Conservation (phyloP, 2,797 vertebrate genomes). For the Pangasius macronema region DNA sequence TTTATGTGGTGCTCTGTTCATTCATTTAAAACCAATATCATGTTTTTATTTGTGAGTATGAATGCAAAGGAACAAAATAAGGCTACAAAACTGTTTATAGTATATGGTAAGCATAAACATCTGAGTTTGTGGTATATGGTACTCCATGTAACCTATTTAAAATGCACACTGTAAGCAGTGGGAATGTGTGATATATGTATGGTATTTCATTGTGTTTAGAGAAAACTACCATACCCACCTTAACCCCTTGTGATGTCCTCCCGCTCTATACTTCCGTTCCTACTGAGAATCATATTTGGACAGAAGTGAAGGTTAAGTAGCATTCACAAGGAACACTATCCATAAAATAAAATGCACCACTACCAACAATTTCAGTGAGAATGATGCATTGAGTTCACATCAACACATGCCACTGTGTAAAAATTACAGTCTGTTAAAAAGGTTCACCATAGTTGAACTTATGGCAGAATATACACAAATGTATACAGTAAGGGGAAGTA, state of each 20-base stretch:
- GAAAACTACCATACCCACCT: conserved; percentile 55
- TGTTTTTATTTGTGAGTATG: conserved; percentile 61
- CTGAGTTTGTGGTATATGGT: conserved; percentile 79
- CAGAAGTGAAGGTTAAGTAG: background rate
- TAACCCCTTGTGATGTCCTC: conserved; percentile 67
- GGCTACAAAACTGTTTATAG: conserved; percentile 78
- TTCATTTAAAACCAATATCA: conserved; percentile 74
- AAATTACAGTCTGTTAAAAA: background rate
- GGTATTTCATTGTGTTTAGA: conserved; percentile 80
- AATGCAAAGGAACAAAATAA: conserved; percentile 32
- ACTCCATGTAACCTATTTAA: conserved; percentile 82
- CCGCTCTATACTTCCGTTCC: background rate
- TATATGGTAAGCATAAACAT: conserved; percentile 67
- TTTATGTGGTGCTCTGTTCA: conserved; percentile 78
- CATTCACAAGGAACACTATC: background rate
- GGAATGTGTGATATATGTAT: conserved; percentile 77
- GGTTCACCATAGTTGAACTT: background rate
- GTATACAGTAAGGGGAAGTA: too few relatives aligned
- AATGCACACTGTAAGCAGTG: conserved; percentile 66
- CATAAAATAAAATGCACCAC: background rate
- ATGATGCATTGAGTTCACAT: background rate
- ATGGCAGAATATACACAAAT: too few relatives aligned
- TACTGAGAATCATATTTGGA: background rate
- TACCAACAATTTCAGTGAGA: background rate
- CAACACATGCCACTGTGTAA: background rate